A percentile compares a stretch with the other conserved stretches of the same genome.
These are phyloP conservation scores for Crematogaster levior DNA, from an alignment of 2,888 invertebrate species.

Conservation along the genomic window DNA sequence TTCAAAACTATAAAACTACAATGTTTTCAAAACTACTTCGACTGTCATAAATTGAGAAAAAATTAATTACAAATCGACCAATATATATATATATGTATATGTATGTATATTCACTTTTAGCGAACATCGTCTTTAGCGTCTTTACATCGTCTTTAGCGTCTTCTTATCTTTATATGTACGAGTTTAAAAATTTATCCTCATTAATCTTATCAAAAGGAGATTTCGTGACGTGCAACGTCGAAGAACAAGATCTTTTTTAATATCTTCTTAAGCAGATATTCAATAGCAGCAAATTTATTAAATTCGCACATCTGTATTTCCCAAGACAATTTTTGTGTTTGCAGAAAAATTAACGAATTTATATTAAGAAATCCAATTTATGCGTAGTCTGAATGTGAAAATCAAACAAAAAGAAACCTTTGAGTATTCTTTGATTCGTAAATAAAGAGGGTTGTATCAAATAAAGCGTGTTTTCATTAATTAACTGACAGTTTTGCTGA, in stretches of 20 bases:
- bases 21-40: background rate
- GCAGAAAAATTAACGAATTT: background rate
- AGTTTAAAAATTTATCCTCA: conserved; percentile 1
- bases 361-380: background rate
- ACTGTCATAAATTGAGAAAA: background rate
- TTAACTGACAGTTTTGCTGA: background rate
- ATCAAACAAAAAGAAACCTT: background rate
- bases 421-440: background rate
- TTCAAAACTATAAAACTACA: too few species aligned
- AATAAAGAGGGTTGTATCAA: background rate
- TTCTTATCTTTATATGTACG: conserved; percentile 12
- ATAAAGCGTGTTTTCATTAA: conserved; percentile 3
- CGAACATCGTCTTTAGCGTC: too few species aligned
- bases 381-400: background rate
- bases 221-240: background rate
- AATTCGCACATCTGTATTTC: background rate
- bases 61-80: background rate
- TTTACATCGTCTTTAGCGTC: background rate
- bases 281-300: conserved; percentile 7
- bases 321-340: background rate
- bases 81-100: too few species aligned
- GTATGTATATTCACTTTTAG: background rate
- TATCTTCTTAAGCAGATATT: background rate
- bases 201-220: conserved; percentile 37
- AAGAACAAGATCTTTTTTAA: conserved; percentile 2